A percentile compares a stretch with the other conserved stretches of the same genome.
Conservation (phyloP, 1,140 invertebrate species). For the Sycophaga agraensis region DNA sequence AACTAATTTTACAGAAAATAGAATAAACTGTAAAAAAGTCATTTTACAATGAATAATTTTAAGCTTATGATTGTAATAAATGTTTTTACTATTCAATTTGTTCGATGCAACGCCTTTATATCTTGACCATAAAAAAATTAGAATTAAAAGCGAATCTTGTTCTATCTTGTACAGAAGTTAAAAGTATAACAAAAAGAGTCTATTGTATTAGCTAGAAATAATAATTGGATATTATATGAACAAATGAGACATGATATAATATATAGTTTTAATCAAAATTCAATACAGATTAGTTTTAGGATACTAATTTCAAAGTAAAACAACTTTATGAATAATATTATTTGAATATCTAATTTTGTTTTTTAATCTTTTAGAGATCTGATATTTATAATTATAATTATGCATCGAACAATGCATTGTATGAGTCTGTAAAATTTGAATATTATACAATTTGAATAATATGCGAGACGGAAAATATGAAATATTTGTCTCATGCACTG, state of each 20-base stretch:
- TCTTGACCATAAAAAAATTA: background rate
- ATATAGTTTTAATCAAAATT: background rate
- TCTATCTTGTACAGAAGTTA: constrained; percentile 26
- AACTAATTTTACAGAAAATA: background rate
- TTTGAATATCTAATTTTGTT: background rate
- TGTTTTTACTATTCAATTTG: background rate
- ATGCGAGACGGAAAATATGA: background rate
- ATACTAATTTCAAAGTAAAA: background rate
- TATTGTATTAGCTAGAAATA: constrained; percentile 3
- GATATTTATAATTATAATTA: background rate
- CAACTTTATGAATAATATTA: background rate
- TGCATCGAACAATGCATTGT: constrained; percentile 2
- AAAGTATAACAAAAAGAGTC: constrained; percentile 12
- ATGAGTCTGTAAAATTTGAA: constrained; percentile 11
- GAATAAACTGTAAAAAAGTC: background rate
- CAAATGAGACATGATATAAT: background rate
- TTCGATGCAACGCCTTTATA: constrained; percentile 13
- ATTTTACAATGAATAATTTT: constrained; percentile 11
- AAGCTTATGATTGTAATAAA: background rate
- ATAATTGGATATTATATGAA: constrained; percentile 12
- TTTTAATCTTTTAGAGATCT: background rate
- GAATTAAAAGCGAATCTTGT: background rate
- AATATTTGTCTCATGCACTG: constrained; percentile 6
- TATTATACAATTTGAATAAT: constrained; percentile 10
- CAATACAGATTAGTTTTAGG: background rate